Base-by-base conservation (phyloP, 2,888 invertebrate species). In the Julus scandinavius region DNA sequence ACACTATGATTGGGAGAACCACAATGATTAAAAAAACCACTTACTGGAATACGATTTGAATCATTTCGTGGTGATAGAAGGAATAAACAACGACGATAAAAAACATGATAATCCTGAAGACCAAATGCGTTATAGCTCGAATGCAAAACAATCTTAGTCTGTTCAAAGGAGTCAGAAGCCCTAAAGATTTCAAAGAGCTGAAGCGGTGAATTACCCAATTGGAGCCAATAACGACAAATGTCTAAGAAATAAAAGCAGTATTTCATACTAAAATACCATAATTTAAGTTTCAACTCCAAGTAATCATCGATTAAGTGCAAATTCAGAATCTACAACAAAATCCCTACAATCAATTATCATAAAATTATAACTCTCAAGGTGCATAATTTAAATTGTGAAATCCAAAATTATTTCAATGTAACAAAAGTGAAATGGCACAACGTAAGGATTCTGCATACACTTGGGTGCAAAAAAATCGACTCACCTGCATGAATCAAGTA, bases 191-290 rank as follows among this genome's bases (percentile, higher is more conserved):
- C 2, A 45, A 29, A 50, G 63, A 20, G 54, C 84, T 84, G 41
- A 49, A 50, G n/a, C 88, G 88, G 29, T 88, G 84, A 38, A 88
- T 88, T 15, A 63, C 84, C 88, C 84, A 88, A 4, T 83, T 20
- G 83, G 63, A 13, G 3, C 72, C 49, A 20, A 88, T 17, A 49
- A 88, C 84, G 4, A 88, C 50, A 83, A 88, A 88, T 11, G 88
- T 88, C 88, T 88, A 17, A 4, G 49, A 41, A 85, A 49, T 17
- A 54, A 29, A 29, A 29, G 29, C 29, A 29, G 29, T 29, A 29
- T 29, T 29, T 29, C 29, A 29, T 29, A 29, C 29, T 29, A 29
- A 29, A 29, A 29, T 29, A 29, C 29, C 29, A 29, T 1, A 29
- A 29, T 29, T 29, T 29, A 29, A 29, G 29, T 29, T 29, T 29